Percentiles rank a stretch among this genome's conserved stretches.
phyloP scores from a whole-genome alignment of 2,113 vertebrate genomes.

The Vidua macroura region DNA sequence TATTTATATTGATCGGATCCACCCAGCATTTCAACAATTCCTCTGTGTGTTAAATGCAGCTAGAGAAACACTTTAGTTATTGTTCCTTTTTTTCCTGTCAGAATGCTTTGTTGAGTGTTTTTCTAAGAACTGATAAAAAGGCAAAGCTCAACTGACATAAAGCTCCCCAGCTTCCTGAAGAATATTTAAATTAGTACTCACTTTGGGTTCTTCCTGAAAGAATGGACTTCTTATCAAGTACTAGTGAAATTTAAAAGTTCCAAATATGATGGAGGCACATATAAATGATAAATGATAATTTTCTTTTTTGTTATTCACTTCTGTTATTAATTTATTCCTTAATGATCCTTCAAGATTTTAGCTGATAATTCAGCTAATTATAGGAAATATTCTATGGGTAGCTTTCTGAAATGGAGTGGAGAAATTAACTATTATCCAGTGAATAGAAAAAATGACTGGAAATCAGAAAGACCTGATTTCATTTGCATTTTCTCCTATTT shows the following conservation, averaged over 20 bases:
- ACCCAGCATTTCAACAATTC: not conserved
- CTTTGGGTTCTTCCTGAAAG: not conserved
- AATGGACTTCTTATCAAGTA: not conserved
- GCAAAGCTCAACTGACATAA: not conserved
- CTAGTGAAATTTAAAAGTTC: not conserved
- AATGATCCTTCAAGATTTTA: not conserved
- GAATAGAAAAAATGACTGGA: not conserved
- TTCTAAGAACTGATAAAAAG: not conserved
- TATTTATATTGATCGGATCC: conserved; percentile 3
- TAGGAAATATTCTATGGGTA: not conserved
- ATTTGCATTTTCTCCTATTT: not conserved
- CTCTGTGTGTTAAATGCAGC: not conserved
- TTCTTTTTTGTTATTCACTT: not conserved
- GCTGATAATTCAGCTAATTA: not conserved
- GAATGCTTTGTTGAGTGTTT: not conserved
- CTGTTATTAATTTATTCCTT: not conserved
- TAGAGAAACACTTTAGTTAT: not conserved
- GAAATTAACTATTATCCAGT: not conserved
- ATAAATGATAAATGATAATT: not conserved
- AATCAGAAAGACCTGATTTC: not conserved
- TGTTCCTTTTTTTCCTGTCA: conserved; percentile 3
- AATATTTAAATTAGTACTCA: not conserved
- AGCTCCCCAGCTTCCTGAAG: not conserved
- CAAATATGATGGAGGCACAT: not conserved
- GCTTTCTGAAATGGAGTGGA: not conserved